Evolutionary conservation across 2,113 vertebrate genomes (phyloP).

Genomic region (Accipiter virgatus): DNA sequence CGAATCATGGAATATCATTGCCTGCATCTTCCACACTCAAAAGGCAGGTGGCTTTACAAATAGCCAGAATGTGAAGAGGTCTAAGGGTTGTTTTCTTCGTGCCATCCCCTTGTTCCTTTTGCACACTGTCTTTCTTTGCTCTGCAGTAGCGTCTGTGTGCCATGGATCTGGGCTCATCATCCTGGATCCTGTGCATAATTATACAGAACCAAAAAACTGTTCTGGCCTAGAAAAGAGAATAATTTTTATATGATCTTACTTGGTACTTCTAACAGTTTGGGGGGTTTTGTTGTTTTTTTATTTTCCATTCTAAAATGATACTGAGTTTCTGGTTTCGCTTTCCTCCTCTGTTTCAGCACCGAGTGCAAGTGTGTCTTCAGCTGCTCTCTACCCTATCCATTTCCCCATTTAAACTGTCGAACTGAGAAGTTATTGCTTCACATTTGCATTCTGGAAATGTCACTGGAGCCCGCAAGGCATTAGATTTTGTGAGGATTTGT

Average conservation of each 20-base stretch:
- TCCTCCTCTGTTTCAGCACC: not conserved
- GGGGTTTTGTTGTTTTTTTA: not conserved
- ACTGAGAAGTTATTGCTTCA: not conserved
- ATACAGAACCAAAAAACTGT: not conserved
- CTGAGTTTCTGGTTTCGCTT: not conserved
- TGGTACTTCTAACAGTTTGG: not conserved
- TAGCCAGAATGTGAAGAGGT: not conserved
- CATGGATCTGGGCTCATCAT: not conserved
- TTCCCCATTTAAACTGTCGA: not conserved
- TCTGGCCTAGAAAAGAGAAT: not conserved
- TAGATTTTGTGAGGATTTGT: not conserved
- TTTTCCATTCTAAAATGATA: not conserved
- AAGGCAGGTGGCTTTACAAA: not conserved
- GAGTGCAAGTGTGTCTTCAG: not conserved
- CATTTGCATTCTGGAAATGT: constrained; percentile 20
- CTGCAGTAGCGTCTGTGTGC: not conserved
- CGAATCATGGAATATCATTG: not conserved
- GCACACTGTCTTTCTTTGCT: not conserved
- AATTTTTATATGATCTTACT: not conserved
- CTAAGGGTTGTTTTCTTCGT: not conserved
- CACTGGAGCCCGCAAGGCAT: not conserved
- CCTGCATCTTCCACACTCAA: not conserved
- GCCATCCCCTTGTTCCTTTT: not conserved
- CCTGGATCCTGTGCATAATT: not conserved
- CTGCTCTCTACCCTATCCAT: not conserved